These are phyloP conservation scores for Pammene aurita DNA, from an alignment of 2,888 invertebrate species.

Conservation along the genomic window DNA sequence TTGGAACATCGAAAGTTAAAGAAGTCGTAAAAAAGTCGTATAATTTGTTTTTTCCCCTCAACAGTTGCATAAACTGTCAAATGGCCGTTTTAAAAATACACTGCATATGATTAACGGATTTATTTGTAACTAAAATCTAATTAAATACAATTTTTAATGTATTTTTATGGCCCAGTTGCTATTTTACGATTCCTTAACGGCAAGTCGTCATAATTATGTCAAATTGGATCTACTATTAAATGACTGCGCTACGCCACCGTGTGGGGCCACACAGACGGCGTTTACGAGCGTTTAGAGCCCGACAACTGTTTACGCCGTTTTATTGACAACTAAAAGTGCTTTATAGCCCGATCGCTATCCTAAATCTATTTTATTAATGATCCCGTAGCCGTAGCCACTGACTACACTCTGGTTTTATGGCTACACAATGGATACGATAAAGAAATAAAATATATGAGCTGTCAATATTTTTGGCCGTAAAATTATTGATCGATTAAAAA, in stretches of 20 bases:
- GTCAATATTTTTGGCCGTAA: slow-evolving; percentile 44
- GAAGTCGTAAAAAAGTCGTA: slow-evolving; percentile 38
- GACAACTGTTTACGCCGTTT: slow-evolving; percentile 65
- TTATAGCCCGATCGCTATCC: slow-evolving; percentile 59
- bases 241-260: slow-evolving; percentile 41
- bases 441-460: slow-evolving; percentile 49
- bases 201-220: slow-evolving; percentile 39
- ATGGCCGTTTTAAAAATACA: slow-evolving; percentile 24
- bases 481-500: slow-evolving; percentile 35
- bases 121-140: slow-evolving; percentile 30
- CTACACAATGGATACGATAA: slow-evolving; percentile 49
- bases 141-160: slow-evolving; percentile 34
- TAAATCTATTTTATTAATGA: slow-evolving; percentile 70
- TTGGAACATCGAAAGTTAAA: slow-evolving; percentile 33
- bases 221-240: slow-evolving; percentile 36
- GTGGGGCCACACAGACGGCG: slow-evolving; percentile 63
- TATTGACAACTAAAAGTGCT: slow-evolving; percentile 68
- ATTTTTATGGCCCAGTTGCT: slow-evolving; percentile 24
- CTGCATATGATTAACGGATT: slow-evolving; percentile 25
- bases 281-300: slow-evolving; percentile 57
- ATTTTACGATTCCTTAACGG: slow-evolving; percentile 34
- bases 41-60: slow-evolving; percentile 34
- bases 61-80: slow-evolving; percentile 39
- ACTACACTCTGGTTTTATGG: slow-evolving; percentile 55
- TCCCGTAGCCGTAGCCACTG: slow-evolving; percentile 61